Evolutionary conservation across 1,140 invertebrate species (phyloP).

Genomic region (Conopomorpha cramerella): DNA sequence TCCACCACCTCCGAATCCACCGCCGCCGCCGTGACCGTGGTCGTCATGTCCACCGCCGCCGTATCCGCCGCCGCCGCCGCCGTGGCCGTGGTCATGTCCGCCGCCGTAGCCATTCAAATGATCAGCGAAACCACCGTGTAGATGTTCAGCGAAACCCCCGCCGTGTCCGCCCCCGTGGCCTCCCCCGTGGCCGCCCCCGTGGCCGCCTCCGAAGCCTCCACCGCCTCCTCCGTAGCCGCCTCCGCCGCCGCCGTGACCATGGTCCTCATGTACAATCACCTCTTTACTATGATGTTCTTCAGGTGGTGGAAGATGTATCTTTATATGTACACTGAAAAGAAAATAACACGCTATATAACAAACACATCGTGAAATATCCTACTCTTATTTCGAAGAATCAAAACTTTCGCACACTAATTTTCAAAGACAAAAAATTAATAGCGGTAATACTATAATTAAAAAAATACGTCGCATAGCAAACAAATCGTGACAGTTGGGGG

Average conservation of each 20-base stretch:
- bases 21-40: conserved; percentile 7
- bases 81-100: no score
- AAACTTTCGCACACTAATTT: no score
- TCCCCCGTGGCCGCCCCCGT: conserved; percentile 9
- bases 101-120: conserved; percentile 12
- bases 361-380: no score
- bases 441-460: no score
- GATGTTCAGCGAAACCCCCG: conserved; percentile 11
- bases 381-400: no score
- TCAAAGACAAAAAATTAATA: no score
- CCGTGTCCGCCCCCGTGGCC: conserved; percentile 9
- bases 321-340: conserved; percentile 45
- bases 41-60: conserved; percentile 7
- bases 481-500: conserved; percentile 26
- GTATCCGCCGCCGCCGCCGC: no score
- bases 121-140: conserved; percentile 16
- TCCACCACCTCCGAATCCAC: conserved; percentile 9
- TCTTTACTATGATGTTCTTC: conserved; percentile 39
- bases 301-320: conserved; percentile 38
- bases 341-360: conserved; percentile 4
- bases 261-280: conserved; percentile 36
- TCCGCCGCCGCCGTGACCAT: conserved; percentile 19
- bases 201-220: conserved; percentile 10
- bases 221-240: conserved; percentile 11
- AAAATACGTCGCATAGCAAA: conserved; percentile 27